Evolutionary conservation across 2,797 vertebrate genomes (phyloP), one percentile per base, ranked within the genome.

Genomic region (Sebastolobus altivelis): DNA sequence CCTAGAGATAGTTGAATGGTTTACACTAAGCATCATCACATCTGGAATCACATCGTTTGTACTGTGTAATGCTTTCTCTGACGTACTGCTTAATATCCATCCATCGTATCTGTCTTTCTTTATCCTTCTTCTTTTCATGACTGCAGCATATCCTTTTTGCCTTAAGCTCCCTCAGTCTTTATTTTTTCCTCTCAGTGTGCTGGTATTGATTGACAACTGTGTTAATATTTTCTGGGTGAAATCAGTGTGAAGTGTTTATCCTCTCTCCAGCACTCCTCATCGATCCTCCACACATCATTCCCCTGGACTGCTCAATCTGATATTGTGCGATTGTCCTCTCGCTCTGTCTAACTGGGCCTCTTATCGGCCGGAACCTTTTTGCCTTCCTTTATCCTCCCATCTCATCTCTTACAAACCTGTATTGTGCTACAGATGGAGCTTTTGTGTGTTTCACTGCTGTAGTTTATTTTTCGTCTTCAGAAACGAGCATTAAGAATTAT

Each of bases 161-260:
- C 31, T 33, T 74, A 46, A 72, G 72, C 73, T 55, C 10, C 66
- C 14, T 33, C 31, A 1, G 14, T 66, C 12, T 4, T 18, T 5
- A 25, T 7, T n/a, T 62, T 38, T 40, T 22, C 31, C 46, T 65
- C 70, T 73, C 61, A 18, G 63, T 71, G 37, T 66, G 37, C 52
- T 27, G 38, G 16, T 75, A 79, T 82, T 65, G 63, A 89, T 54
- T 62, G 52, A 66, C 58, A 65, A 68, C 46, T 81, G 68, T 79
- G 77, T 76, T 74, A 37, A 86, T 82, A 67, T 82, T 83, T 77
- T 81, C 73, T 61, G 63, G 12, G 27, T 82, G 62, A 84, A 87
- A 82, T 82, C 33, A 8, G 59, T 76, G 43, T 65, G 46, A 75
- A 63, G 43, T 56, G 20, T 72, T 86, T 77, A 69, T 72, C 59